Evolutionary conservation across 2,888 invertebrate species (phyloP).

Genomic region (Sepiola atlantica): DNA sequence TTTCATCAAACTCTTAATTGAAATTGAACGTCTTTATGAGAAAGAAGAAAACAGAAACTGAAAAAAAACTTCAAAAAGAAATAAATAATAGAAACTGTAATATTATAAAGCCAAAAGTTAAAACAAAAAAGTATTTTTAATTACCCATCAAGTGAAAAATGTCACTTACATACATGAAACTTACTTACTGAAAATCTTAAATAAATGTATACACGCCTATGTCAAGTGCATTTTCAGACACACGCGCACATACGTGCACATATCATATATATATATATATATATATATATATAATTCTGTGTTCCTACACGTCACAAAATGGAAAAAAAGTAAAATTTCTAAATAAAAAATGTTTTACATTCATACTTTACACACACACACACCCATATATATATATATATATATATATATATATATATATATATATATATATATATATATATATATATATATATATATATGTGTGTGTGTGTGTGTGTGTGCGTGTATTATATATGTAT

Average conservation of each 20-base stretch:
- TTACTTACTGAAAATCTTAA: too few species aligned
- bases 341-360: too few species aligned
- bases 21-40: not conserved
- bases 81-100: not conserved
- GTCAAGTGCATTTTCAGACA: too few species aligned
- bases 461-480: not conserved
- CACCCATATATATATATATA: not conserved
- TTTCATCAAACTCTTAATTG: not conserved
- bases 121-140: not conserved
- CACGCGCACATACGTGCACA: too few species aligned
- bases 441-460: too few species aligned
- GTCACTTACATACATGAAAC: too few species aligned
- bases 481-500: not conserved
- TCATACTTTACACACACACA: not conserved
- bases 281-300: too few species aligned
- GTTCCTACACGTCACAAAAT: too few species aligned
- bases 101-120: not conserved
- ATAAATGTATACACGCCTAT: too few species aligned
- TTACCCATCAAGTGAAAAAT: not conserved
- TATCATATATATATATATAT: too few species aligned
- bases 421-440: not conserved
- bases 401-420: not conserved
- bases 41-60: not conserved
- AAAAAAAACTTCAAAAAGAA: not conserved
- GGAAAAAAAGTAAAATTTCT: too few species aligned